Base-by-base conservation (phyloP, 2,797 vertebrate species). In the Myiotriccus ornatus region DNA sequence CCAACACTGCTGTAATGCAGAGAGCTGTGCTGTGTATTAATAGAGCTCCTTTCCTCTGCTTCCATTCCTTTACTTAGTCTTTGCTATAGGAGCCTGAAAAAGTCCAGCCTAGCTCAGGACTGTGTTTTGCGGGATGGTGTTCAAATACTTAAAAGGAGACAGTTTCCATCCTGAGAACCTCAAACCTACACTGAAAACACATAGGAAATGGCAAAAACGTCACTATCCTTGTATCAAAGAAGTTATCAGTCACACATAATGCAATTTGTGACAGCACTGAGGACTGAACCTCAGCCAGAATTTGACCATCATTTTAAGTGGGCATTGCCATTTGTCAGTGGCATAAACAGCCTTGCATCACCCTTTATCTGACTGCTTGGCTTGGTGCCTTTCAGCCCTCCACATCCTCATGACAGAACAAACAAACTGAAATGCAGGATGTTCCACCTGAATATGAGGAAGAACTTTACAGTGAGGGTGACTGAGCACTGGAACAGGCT, bases 41-140 rank as follows among this genome's bases (percentile, higher is more conserved):
- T 32, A 41, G 14, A 73, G 20, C 11, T 69, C 18, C 73, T 37
- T 53, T 88, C 10, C 10, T 75, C 21, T 80, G 5, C 20, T 41
- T 68, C 22, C 6, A 5, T 63, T 53, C 23, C n/a, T 56, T 9
- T 12, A 11, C 10, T 32, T 74, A 24, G 18, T 73, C n/a, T 76
- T 82, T 76, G 22, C 13, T n/a, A 9, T 4, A 63, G 23, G 5
- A 77, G 30, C 24, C 49, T 37, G n/a, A 27, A 68, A 41, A 80
- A 14, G 6, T 41, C 34, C 69, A 83, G 32, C 15, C 46, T 68
- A 30, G 19, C 21, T 15, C 0, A 0, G 10, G 28, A 37, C 4
- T 41, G 16, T 37, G 14, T 67, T 89, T 67, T 81, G 10, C 32
- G 76, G 30, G 9, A 47, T 37, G 24, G 6, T 55, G 32, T 62